Evolutionary conservation across 1,140 invertebrate species (phyloP).

Genomic region (Drosophila quadrilineata): DNA sequence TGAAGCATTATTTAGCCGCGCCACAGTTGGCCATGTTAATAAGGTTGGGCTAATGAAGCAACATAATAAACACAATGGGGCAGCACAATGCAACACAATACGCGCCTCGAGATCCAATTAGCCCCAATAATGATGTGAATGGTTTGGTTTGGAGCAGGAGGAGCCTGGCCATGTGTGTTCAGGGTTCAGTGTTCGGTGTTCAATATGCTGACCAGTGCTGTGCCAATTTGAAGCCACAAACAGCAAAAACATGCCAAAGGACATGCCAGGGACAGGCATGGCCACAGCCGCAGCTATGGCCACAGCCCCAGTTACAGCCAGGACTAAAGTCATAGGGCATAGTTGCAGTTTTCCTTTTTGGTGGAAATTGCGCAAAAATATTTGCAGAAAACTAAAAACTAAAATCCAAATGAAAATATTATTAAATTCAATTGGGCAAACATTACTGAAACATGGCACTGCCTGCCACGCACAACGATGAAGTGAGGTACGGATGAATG

Average conservation of each 20-base stretch:
- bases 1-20: not conserved
- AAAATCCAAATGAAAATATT: conserved; percentile 79
- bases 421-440: conserved; percentile 79
- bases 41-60: conserved; percentile 30
- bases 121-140: conserved; percentile 25
- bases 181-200: too few relatives aligned
- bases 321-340: conserved; percentile 1
- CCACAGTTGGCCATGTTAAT: not conserved
- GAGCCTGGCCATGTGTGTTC: conserved; percentile 12
- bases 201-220: conserved; percentile 36
- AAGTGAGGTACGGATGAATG: not conserved
- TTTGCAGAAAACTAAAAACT: conserved; percentile 57
- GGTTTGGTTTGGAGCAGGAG: too few relatives aligned
- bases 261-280: conserved; percentile 45
- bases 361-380: conserved; percentile 59
- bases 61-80: conserved; percentile 64
- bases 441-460: conserved; percentile 66
- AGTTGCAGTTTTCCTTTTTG: conserved; percentile 8
- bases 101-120: conserved; percentile 50
- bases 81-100: too few relatives aligned
- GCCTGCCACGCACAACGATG: conserved; percentile 17
- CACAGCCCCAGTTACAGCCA: too few relatives aligned
- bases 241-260: conserved; percentile 63
- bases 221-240: conserved; percentile 59
- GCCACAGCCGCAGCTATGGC: too few relatives aligned